Conservation (phyloP, 1,140 invertebrate genomes). For the Drosophila watanabei region DNA sequence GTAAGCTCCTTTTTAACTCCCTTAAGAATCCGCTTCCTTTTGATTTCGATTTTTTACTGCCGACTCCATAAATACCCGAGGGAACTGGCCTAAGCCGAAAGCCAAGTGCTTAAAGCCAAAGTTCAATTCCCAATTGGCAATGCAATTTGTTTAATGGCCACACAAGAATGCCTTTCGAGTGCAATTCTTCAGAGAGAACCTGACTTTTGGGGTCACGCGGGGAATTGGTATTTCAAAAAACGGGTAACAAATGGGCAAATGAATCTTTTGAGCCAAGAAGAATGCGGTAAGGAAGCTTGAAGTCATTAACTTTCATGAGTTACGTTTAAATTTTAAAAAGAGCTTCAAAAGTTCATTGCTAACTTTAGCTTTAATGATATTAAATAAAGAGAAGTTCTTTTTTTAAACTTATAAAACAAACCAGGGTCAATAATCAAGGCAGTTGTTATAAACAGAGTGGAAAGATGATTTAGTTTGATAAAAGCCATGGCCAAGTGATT, state of each 20-base stretch:
- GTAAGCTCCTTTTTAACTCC: neutral
- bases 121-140: slow-evolving; percentile 45
- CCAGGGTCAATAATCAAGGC: neutral
- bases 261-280: slow-evolving; percentile 11
- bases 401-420: neutral
- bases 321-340: neutral
- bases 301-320: slow-evolving; percentile 1
- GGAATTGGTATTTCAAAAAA: slow-evolving; percentile 35
- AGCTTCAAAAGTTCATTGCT: neutral
- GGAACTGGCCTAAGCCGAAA: slow-evolving; percentile 34
- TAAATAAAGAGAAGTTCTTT: neutral
- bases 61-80: slow-evolving; percentile 29
- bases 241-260: slow-evolving; percentile 9
- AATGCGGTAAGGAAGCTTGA: slow-evolving; percentile 6
- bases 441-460: slow-evolving; percentile 5
- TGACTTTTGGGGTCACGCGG: slow-evolving; percentile 24
- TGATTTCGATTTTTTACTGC: neutral
- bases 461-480: slow-evolving; percentile 20
- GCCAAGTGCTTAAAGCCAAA: slow-evolving; percentile 32
- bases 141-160: slow-evolving; percentile 69
- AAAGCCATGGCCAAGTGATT: slow-evolving; percentile 10
- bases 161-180: slow-evolving; percentile 57
- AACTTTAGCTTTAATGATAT: neutral
- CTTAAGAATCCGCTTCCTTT: slow-evolving; percentile 18
- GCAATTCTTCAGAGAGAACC: slow-evolving; percentile 48